These are phyloP conservation scores for Pandemis cinnamomeana DNA, from an alignment of 2,888 invertebrate species.

Conservation along the genomic window DNA sequence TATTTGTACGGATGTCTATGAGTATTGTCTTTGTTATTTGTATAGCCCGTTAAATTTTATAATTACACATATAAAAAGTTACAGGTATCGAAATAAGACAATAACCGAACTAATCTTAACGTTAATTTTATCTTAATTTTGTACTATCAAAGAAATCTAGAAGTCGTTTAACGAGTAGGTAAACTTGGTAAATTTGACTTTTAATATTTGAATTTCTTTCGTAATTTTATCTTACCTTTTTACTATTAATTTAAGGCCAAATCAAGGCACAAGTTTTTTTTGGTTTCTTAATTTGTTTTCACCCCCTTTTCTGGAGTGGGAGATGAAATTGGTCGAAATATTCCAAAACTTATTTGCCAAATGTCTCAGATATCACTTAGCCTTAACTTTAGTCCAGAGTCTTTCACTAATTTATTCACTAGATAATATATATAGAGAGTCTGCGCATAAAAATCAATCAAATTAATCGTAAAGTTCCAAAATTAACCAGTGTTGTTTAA, in stretches of 20 bases:
- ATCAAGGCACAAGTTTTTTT: slow-evolving; percentile 81
- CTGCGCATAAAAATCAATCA: slow-evolving; percentile 81
- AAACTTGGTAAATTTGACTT: slow-evolving; percentile 79
- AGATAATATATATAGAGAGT: slow-evolving; percentile 80
- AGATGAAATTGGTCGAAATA: slow-evolving; percentile 81
- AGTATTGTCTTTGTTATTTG: slow-evolving; percentile 57
- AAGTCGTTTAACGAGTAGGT: slow-evolving; percentile 81
- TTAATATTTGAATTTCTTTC: slow-evolving; percentile 66
- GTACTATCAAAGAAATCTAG: slow-evolving; percentile 84
- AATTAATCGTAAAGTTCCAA: slow-evolving; percentile 82
- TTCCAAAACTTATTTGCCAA: slow-evolving; percentile 77
- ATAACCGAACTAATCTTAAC: slow-evolving; percentile 81
- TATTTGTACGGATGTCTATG: slow-evolving; percentile 61
- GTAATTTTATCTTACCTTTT: slow-evolving; percentile 81
- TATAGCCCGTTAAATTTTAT: slow-evolving; percentile 74
- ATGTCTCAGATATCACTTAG: slow-evolving; percentile 81
- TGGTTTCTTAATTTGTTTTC: slow-evolving; percentile 67
- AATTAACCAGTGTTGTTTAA: slow-evolving; percentile 85
- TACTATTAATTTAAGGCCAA: slow-evolving; percentile 84
- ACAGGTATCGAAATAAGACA: slow-evolving; percentile 81
- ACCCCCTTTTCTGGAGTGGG: slow-evolving; percentile 74
- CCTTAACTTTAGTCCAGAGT: slow-evolving; percentile 80
- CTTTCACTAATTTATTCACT: slow-evolving; percentile 79
- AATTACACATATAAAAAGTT: slow-evolving; percentile 79
- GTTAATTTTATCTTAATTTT: slow-evolving; percentile 82